Evolutionary conservation across 2,113 vertebrate species (phyloP), one percentile per base, ranked within the genome.

Genomic region (Meles meles): DNA sequence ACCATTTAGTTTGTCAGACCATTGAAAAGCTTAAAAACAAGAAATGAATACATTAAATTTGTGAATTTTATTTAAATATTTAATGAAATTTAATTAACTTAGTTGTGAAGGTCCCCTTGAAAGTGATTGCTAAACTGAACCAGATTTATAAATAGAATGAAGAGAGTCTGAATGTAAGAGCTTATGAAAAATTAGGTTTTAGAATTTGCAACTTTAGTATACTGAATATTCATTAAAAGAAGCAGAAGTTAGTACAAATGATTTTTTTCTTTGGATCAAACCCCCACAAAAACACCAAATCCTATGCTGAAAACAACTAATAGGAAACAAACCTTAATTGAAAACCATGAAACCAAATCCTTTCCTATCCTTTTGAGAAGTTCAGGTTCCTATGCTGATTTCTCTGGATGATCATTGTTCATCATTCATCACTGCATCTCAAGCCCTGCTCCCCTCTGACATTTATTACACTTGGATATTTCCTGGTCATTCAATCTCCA

Each of bases 131-230:
- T 55, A 3, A 49, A 55, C 18, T 44, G 6, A 23, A 79, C 23
- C 15, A 67, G 47, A 88, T 72, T 94, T 90, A 96, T 49, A 90
- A 67, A 83, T 52, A 82, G 76, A 95, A 89, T 74, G 79, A 93
- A 72, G 81, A 90, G 63, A 74, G 21, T 59, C 83, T 44, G 72
- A 96, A 81, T 14, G 29, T 69, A 39, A 84, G n/a, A 90, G 21
- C 8, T 14, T 57, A 47, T 57, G 39, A 55, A 61, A 93, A 96
- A 79, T 4, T 44, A 44, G 12, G 20, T 65, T 83, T 96, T 67
- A 21, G 31, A 83, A 47, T 80, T 61, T 31, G 12, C 21, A 87
- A 82, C 18, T 71, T 63, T 17, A 92, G 20, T 42, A 31, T 5
- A 90, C 42, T 82, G 49, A 95, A 59, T 87, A 65, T 39, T 88